Percentiles rank a stretch among this genome's conserved stretches.
These are phyloP conservation scores for Hetaerina titia DNA, from an alignment of 2,888 invertebrate species.

Conservation along the genomic window DNA sequence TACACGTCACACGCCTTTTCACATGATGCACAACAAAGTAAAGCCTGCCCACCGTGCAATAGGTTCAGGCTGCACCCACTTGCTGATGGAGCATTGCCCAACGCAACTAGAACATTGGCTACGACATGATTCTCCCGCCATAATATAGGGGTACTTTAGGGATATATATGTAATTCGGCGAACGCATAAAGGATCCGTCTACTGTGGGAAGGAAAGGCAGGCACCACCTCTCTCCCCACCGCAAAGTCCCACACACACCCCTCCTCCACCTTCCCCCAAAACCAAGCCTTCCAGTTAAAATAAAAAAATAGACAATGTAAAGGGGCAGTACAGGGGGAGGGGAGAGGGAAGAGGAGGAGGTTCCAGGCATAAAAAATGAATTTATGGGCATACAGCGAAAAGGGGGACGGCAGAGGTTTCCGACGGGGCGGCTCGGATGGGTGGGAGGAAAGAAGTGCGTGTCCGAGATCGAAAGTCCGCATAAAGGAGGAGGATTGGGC, in stretches of 20 bases:
- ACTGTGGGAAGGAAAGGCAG: neutral
- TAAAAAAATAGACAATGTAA: neutral
- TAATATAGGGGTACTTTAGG: neutral
- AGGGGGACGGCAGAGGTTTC: conserved; percentile 31
- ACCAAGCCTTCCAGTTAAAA: conserved; percentile 41
- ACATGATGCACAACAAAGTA: neutral
- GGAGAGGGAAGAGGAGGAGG: conserved; percentile 23
- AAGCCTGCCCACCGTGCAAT: neutral
- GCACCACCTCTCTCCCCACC: conserved; percentile 13
- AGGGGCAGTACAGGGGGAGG: conserved; percentile 5
- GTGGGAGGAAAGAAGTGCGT: neutral
- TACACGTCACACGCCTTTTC: no score
- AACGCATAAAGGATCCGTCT: conserved; percentile 4
- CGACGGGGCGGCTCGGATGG: neutral
- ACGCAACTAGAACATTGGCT: neutral
- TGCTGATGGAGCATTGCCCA: neutral
- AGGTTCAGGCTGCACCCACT: neutral
- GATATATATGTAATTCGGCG: neutral
- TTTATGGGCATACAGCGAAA: conserved; percentile 53
- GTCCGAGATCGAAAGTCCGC: conserved; percentile 56
- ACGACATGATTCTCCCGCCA: neutral
- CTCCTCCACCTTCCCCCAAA: neutral
- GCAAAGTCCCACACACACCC: neutral
- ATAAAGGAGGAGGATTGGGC: conserved; percentile 26
- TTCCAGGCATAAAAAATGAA: conserved; percentile 45